Evolutionary conservation across 2,113 vertebrate species (phyloP).

Genomic region (Choloepus hoffmanni): DNA sequence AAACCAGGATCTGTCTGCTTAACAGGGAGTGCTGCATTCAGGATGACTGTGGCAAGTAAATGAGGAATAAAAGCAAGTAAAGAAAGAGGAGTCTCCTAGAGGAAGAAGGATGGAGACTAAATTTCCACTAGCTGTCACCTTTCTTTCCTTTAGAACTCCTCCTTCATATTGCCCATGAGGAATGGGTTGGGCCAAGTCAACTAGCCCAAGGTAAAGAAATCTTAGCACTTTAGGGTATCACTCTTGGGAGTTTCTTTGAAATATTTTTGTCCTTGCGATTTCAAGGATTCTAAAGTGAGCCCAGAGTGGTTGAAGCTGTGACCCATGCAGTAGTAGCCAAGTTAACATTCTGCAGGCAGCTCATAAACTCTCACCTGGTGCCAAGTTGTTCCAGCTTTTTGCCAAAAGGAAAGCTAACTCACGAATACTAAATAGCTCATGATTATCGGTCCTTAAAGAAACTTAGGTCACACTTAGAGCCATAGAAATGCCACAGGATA

Average conservation of each 20-base stretch:
- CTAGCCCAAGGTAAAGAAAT: not conserved
- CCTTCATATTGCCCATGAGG: not conserved
- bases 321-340: not conserved
- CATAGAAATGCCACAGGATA: not conserved
- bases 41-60: not conserved
- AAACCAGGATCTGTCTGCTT: not conserved
- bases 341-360: not conserved
- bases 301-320: not conserved
- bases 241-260: slow-evolving; percentile 21
- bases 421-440: not conserved
- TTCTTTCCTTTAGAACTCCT: not conserved
- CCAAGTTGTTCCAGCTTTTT: slow-evolving; percentile 39
- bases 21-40: rapidly evolving
- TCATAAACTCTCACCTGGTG: not conserved
- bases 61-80: not conserved
- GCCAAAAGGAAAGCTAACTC: slow-evolving; percentile 33
- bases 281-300: not conserved
- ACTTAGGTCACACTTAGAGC: not conserved
- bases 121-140: not conserved
- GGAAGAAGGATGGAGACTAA: not conserved
- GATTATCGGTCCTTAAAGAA: not conserved
- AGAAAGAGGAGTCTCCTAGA: not conserved
- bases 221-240: not conserved
- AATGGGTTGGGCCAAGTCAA: not conserved
- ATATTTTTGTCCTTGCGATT: not conserved